phyloP scores from a whole-genome alignment of 2,113 vertebrate genomes.

The Burhinus bistriatus region DNA sequence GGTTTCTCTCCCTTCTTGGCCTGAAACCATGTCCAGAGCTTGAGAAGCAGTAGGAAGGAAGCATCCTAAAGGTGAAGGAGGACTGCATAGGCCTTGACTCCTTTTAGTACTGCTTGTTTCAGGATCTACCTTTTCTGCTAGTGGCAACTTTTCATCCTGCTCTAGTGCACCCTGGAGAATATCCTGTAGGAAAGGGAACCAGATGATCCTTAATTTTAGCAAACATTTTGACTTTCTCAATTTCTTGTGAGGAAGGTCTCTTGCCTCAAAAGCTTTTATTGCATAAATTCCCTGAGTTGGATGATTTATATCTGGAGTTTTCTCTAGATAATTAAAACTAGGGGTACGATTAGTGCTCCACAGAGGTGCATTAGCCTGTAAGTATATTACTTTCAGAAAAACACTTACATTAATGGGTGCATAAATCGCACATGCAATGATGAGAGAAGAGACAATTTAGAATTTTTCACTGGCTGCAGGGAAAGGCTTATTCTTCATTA shows the following conservation, averaged over 20 bases:
- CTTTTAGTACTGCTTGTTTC: neutral
- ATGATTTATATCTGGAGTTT: constrained; percentile 55
- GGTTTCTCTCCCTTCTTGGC: neutral
- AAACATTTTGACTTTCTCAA: constrained; percentile 17
- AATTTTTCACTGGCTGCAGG: constrained; percentile 15
- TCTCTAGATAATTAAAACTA: constrained; percentile 48
- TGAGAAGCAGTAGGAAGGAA: neutral
- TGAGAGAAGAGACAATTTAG: constrained; percentile 22
- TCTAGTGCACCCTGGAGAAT: neutral
- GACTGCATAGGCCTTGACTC: neutral
- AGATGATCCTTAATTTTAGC: neutral
- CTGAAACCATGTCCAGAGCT: neutral
- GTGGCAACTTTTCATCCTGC: neutral
- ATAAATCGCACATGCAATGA: constrained; percentile 34
- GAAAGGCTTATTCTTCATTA: neutral
- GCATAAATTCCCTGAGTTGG: neutral
- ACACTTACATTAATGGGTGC: constrained; percentile 50
- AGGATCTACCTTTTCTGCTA: neutral
- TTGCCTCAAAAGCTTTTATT: constrained; percentile 49
- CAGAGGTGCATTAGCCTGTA: constrained; percentile 48
- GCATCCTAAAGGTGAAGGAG: neutral
- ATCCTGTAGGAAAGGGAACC: neutral
- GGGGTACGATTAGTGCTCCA: constrained; percentile 47
- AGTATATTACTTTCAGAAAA: constrained; percentile 49
- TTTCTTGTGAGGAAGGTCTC: neutral